Evolutionary conservation across 2,113 vertebrate species (phyloP), one percentile per base, ranked within the genome.

Genomic region (Conger conger): DNA sequence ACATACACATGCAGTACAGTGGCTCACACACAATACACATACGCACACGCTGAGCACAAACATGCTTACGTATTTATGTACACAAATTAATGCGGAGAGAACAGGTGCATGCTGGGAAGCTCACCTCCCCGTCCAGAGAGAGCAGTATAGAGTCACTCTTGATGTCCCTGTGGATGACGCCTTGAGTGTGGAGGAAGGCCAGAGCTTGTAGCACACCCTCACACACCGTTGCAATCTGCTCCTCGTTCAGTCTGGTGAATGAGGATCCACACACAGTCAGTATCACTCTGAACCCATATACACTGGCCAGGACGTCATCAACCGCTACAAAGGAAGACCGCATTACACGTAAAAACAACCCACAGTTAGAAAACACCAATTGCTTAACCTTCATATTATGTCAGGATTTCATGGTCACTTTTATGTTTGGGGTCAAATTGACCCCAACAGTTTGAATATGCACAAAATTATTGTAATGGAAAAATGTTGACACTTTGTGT

Each of bases 121-220:
- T 84, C 92, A 98, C 97, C 96, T 96, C 93, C 68, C 97, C 97
- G 0, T 99, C 97, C 1, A 98, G 91, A 0, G 96, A 97, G 54
- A 99, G 91, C 11, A 99, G 95, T 79, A 99, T 99, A 76, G 98
- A 99, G 91, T 99, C 97, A 0, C 97, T 99, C 93, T 99, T 99
- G 89, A 98, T 96, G 94, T 99, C 97, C 36, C 97, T 84, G 92
- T 99, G 98, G 87, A 99, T 97, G 87, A 99, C 97, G 0, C 97
- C 98, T 89, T 99, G 96, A 23, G 96, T 93, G 23, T 99, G 98
- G 17, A 99, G 96, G 76, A 98, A 99, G 0, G 94, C 90, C 86
- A 98, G 90, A 2, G 98, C 97, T 94, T 97, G 96, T 83, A 99
- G 93, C 82, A 99, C 97, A 0, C 96, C 96, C 33, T 97, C 96